Evolutionary conservation across 2,113 vertebrate species (phyloP), one percentile per base, ranked within the genome.

Genomic region (Dunckerocampus dactyliophorus): DNA sequence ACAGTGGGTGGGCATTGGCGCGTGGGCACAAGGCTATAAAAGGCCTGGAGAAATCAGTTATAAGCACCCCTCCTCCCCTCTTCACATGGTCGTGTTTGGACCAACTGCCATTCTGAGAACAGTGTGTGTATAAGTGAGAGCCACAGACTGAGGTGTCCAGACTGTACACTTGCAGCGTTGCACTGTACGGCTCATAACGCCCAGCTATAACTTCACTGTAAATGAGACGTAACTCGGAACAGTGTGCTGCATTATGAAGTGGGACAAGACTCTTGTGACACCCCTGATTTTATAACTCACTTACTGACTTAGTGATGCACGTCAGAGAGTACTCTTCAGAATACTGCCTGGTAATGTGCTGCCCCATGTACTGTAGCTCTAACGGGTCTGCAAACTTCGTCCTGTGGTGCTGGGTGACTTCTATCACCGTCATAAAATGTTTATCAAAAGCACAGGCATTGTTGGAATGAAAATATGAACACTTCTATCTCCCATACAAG

Each of bases 21-120:
- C 68, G 68, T 78, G 72, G 79, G 75, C 64, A 74, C 60, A 76
- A 46, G 61, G 57, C 89, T 88, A 85, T 87, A 88, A 88, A 89
- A 89, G 87, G 86, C 65, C 74, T 61, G 76, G 68, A 75, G 68
- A 64, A 64, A 49, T 71, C 59, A 9, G 47, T 39, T 55, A 65
- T 66, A 43, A 62, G 17, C 67, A 58, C 54, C 48, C 62, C n/a
- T 16, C 15, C 8, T 46, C 17, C 22, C 55, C 43, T 31, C 62
- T n/a, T 71, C 63, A 49, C 47, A 43, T 19, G 8, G 43, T 43
- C 24, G 53, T 74, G 73, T 76, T 62, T 75, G 63, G 61, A 73
- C 53, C 39, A 53, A 65, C 66, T 72, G 64, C 60, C 79, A 77
- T 61, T 67, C 43, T 65, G 62, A 37, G 48, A 61, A 49, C 53